A percentile compares a stretch with the other conserved stretches of the same genome.
phyloP scores from a whole-genome alignment of 2,888 invertebrate genomes.

The Erebia epiphron region DNA sequence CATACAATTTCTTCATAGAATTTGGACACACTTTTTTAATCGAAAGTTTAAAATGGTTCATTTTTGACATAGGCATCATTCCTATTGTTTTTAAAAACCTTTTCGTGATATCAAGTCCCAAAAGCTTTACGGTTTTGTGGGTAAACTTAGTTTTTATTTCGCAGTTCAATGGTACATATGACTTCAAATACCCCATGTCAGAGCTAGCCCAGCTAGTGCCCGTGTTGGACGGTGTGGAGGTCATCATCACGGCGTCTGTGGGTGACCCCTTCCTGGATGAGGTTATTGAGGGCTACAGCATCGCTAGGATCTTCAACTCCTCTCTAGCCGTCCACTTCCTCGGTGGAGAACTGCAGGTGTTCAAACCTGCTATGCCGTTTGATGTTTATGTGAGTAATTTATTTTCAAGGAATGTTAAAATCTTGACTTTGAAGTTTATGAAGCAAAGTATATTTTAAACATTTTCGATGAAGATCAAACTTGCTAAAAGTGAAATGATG shows the following conservation, averaged over 20 bases:
- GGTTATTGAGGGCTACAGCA: constrained; percentile 92
- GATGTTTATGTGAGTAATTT: constrained; percentile 92
- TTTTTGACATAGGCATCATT: too few relatives aligned
- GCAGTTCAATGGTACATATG: constrained; percentile 94
- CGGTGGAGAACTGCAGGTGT: constrained; percentile 95
- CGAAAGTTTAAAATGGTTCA: too few relatives aligned
- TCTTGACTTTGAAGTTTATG: too few relatives aligned
- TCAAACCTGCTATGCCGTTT: constrained; percentile 97
- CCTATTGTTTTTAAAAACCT: too few relatives aligned
- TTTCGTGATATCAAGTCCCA: too few relatives aligned
- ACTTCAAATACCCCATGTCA: constrained; percentile 92
- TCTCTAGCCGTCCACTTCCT: constrained; percentile 92
- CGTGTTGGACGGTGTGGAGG: constrained; percentile 89
- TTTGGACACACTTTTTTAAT: too few relatives aligned
- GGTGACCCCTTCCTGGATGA: constrained; percentile 94
- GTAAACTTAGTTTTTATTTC: not conserved
- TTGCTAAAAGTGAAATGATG: too few relatives aligned
- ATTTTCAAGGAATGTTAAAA: too few relatives aligned
- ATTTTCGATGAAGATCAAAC: too few relatives aligned
- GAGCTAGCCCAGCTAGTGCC: constrained; percentile 88
- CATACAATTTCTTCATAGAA: too few relatives aligned
- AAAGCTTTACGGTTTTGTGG: too few relatives aligned
- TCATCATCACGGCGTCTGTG: constrained; percentile 92
- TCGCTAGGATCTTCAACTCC: constrained; percentile 93
- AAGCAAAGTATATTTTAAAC: too few relatives aligned